phyloP scores from a whole-genome alignment of 2,888 invertebrate genomes.

The Latheticus oryzae region DNA sequence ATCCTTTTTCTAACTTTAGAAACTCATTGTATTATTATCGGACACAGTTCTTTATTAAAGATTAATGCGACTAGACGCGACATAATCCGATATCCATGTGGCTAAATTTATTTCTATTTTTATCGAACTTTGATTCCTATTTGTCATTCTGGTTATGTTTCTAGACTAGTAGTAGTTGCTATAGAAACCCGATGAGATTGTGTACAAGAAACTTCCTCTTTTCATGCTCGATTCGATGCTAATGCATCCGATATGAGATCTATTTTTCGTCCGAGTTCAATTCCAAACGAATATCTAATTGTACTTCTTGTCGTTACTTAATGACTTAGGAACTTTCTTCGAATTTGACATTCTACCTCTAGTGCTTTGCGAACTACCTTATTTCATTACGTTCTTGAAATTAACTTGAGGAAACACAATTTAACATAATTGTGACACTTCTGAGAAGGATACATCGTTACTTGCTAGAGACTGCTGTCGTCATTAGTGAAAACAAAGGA shows the following conservation, averaged over 20 bases:
- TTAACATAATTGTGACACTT: no score
- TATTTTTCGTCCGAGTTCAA: no score
- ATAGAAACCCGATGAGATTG: slow-evolving; percentile 38
- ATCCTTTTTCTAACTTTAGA: slow-evolving; percentile 18
- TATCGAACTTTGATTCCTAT: slow-evolving; percentile 36
- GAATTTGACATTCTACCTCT: no score
- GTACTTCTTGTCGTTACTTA: no score
- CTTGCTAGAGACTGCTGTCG: no score
- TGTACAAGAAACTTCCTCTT: slow-evolving; percentile 27
- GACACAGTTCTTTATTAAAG: slow-evolving; percentile 21
- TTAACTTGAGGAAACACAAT: no score
- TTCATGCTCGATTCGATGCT: slow-evolving; percentile 30
- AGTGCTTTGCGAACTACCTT: no score
- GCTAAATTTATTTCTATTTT: slow-evolving; percentile 12
- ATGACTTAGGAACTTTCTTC: no score
- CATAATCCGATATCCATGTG: slow-evolving; percentile 14
- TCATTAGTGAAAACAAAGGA: no score
- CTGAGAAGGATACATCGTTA: no score
- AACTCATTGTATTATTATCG: slow-evolving; percentile 28
- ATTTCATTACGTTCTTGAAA: no score
- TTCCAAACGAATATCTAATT: no score
- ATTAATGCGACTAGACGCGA: slow-evolving; percentile 6
- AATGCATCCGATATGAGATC: slow-evolving; percentile 9
- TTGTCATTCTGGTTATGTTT: slow-evolving; percentile 27
- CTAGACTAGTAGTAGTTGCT: slow-evolving; percentile 43